Base-by-base conservation (phyloP, 2,113 vertebrate genomes). In the Eulemur rufifrons region DNA sequence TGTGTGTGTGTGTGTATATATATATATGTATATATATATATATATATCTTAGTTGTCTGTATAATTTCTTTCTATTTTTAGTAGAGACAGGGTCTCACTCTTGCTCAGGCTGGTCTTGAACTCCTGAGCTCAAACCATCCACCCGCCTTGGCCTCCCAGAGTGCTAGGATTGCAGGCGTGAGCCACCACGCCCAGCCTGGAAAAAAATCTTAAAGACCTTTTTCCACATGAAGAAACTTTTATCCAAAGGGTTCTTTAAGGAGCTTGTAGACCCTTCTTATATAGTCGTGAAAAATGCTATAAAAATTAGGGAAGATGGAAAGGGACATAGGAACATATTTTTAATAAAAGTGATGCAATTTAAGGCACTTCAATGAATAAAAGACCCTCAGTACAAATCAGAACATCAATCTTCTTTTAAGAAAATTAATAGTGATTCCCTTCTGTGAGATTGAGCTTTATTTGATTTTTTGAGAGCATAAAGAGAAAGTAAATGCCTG, bases 171-270 rank as follows among this genome's bases (percentile, higher is more conserved):
- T 42, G 6, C 42, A 42, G 42, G 5, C 42, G 42, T 42, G 42
- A 42, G 42, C 42, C 42, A 42, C 42, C 6, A 6, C 1, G 42
- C 42, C 42, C 42, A 42, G 42, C 42, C 42, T 42, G 42, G 42
- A 42, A 42, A 42, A 42, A 52, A 32, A 71, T 10, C 54, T 42
- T 47, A 77, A 82, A 86, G 80, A 82, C 42, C 34, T 73, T 97
- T 94, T 95, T 94, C 73, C 59, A 76, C 52, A 34, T 64, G 59
- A 92, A 90, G 71, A 94, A 87, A 1, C 18, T 94, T 91, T 95
- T 92, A 64, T 83, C 68, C 74, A 89, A 71, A 89, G 20, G 39
- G 17, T 39, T 92, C 63, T 63, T 93, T 84, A 92, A 95, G 29
- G 64, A 63, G 25, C 3, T 56, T 94, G 59, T 39, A 89, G 68